Base-by-base conservation (phyloP, 1,140 invertebrate genomes). In the Leptestheria dahalacensis region DNA sequence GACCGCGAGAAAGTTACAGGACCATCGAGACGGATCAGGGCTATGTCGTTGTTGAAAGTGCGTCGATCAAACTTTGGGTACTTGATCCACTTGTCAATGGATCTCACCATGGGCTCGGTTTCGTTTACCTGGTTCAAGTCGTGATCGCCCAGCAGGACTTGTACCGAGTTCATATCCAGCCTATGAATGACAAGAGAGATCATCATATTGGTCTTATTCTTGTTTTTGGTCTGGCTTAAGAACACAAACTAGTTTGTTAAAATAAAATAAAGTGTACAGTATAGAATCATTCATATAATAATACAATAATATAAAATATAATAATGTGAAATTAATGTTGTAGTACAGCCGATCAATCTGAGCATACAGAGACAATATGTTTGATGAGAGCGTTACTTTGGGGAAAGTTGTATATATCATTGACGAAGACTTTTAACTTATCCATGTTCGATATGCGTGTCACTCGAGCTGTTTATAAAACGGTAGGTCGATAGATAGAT, bases 1-100 rank as follows among this genome's bases (percentile, higher is more conserved):
- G 60, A 48, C 11, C 60, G 58, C 26, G 59, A 66, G 50, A 67
- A 64, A 0, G 29, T 24, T 9, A 68, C 63, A 11, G 63, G 60
- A 1, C 50, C 20, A 24, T 65, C 55, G 18, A 70, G 56, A 55
- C 62, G 47, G 24, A 70, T 57, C 49, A 70, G n/a, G 12, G 67
- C 68, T 15, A 70, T 66, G 61, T 70, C 68, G 57, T 69, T 65
- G 59, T 68, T 65, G 60, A 65, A 69, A 2, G 64, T 65, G 41
- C 52, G 59, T 3, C 61, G 2, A 25, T 67, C 58, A 53, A 68
- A 70, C 10, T 63, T 23, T 0, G 62, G 63, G 48, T 69, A 68
- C n/a, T 62, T 47, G 57, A 67, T 60, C 59, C 53, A 63, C 3
- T 47, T 23, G 11, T 49, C 60, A 18, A 66, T 59, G 21, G 57